Evolutionary conservation across 2,113 vertebrate species (phyloP), one percentile per base, ranked within the genome.

Genomic region (Eptesicus fuscus): DNA sequence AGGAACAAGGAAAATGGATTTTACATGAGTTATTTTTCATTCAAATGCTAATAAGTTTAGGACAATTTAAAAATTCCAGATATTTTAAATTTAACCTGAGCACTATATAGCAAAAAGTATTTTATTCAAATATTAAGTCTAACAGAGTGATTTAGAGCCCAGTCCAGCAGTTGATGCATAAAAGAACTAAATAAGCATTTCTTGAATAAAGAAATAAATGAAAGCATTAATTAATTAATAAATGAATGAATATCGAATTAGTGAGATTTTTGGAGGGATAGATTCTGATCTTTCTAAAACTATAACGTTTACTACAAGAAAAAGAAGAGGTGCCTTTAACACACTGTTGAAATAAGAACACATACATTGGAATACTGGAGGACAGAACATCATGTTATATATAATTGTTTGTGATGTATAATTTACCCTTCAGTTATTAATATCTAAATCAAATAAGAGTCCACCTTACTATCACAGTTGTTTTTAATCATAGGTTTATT

Each of bases 1-100:
- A 74, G 35, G 37, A 88, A 94, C 12, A 74, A 92, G 49, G 23
- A 86, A 92, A 90, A 77, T 79, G 3, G 7, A 25, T 94, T 94
- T 95, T 85, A 37, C 13, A 16, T 35, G 30, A 83, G 30, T 44
- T 22, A 90, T 40, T 96, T 91, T 93, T 77, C 18, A 93, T 78
- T 94, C 40, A 87, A 71, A 84, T 86, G 40, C 0, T 56, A 79
- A 90, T 79, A 90, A 85, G 10, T 83, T 76, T 77, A 71, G 25
- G 7, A 59, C 9, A 91, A 70, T 30, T n/a, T 32, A 30, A 63
- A 82, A 67, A 83, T 70, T 42, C 22, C 5, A n/a, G 1, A 4
- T 44, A 76, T 40, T 94, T 87, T n/a, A 44, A 89, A 74, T 65
- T 73, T 49, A 35, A 42, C 20, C 47, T 74, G 28, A 94, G 49